Percentiles rank a stretch among this genome's conserved stretches.
Conservation (phyloP, 1,140 invertebrate genomes). For the Carposina sasakii region DNA sequence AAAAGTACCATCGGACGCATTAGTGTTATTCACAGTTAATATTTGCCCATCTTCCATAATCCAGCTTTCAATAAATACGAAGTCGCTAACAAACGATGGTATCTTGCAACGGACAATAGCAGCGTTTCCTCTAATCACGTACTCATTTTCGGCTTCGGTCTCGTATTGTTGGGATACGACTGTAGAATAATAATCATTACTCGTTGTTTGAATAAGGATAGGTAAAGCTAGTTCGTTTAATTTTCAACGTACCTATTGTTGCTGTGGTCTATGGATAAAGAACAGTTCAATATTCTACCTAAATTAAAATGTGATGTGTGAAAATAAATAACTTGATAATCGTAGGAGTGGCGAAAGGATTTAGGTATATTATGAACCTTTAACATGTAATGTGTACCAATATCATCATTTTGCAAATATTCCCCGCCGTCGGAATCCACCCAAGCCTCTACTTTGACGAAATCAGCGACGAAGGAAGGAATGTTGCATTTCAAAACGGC, state of each 20-base stretch:
- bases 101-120: slow-evolving; percentile 95
- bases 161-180: slow-evolving; percentile 91
- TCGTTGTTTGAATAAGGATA: no score
- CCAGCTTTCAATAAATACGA: slow-evolving; percentile 91
- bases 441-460: slow-evolving; percentile 85
- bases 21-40: slow-evolving; percentile 76
- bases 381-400: no score
- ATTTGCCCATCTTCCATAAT: slow-evolving; percentile 83
- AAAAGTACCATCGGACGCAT: slow-evolving; percentile 41
- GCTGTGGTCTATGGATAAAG: slow-evolving; percentile 80
- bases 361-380: no score
- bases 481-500: slow-evolving; percentile 87
- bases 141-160: slow-evolving; percentile 94
- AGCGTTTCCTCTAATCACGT: slow-evolving; percentile 93
- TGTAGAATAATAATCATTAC: slow-evolving; percentile 72
- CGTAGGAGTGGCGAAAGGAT: no score
- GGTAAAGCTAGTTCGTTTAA: slow-evolving; percentile 24
- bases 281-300: no score
- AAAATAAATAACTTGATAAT: no score
- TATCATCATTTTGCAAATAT: no score
- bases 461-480: slow-evolving; percentile 86
- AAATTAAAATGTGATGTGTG: no score
- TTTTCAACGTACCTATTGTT: slow-evolving; percentile 40
- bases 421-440: slow-evolving; percentile 76
- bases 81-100: slow-evolving; percentile 94